phyloP scores from a whole-genome alignment of 2,888 invertebrate genomes.

The Nasonovia ribisnigri region DNA sequence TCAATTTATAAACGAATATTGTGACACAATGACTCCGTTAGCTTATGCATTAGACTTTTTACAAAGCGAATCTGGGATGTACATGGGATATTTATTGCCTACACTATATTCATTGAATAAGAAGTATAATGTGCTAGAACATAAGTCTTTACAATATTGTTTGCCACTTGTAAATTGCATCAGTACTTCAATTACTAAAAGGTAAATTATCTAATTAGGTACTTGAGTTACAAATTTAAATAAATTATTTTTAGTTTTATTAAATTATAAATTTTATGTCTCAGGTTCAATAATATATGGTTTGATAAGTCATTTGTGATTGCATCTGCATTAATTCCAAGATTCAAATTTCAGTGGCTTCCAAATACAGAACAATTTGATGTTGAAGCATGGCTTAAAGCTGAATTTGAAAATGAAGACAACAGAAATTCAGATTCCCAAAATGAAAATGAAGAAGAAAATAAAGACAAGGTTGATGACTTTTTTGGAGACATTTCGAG shows the following conservation, averaged over 20 bases:
- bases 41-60: background rate
- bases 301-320: conserved; percentile 8
- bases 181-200: background rate
- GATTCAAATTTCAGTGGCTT: background rate
- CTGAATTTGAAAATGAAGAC: background rate
- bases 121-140: background rate
- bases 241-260: background rate
- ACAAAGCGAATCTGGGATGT: conserved; percentile 4
- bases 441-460: conserved; percentile 6
- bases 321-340: conserved; percentile 4
- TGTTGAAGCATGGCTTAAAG: conserved; percentile 14
- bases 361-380: conserved; percentile 5
- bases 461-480: background rate
- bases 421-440: background rate
- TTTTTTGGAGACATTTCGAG: background rate
- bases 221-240: background rate
- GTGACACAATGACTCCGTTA: conserved; percentile 6
- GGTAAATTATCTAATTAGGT: background rate
- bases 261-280: background rate
- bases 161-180: conserved; percentile 10
- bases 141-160: conserved; percentile 1
- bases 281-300: background rate
- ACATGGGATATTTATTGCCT: conserved; percentile 18
- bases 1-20: conserved; percentile 28
- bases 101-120: conserved; percentile 20